Percentiles rank a stretch among this genome's conserved stretches.
These are phyloP conservation scores for Graphium colonna DNA, from an alignment of 2,888 invertebrate species.

Conservation along the genomic window DNA sequence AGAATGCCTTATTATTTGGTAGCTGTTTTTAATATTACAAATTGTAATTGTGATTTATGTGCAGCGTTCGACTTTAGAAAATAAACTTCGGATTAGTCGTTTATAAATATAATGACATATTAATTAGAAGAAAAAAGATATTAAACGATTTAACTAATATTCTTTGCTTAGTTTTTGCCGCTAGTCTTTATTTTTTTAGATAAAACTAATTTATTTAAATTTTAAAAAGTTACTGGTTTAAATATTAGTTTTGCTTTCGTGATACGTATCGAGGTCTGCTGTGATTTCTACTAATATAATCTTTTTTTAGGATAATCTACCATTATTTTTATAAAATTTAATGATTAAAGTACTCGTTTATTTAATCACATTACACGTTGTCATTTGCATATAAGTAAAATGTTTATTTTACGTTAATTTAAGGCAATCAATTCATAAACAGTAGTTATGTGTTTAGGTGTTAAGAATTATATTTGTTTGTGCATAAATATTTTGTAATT, in stretches of 20 bases:
- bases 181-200: constrained; percentile 44
- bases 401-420: neutral
- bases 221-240: constrained; percentile 8
- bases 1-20: too few species aligned
- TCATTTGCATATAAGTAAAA: constrained; percentile 1
- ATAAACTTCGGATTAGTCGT: constrained; percentile 15
- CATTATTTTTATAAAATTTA: constrained; percentile 42
- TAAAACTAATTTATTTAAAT: constrained; percentile 17
- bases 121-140: constrained; percentile 13
- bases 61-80: neutral
- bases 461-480: constrained; percentile 4
- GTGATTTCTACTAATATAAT: constrained; percentile 63
- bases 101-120: constrained; percentile 6
- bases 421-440: constrained; percentile 5
- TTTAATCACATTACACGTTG: neutral
- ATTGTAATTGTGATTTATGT: neutral
- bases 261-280: constrained; percentile 54
- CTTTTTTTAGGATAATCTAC: constrained; percentile 29
- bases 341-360: constrained; percentile 49
- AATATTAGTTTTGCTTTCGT: constrained; percentile 33
- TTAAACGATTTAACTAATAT: constrained; percentile 45
- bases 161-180: constrained; percentile 40
- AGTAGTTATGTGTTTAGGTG: constrained; percentile 8
- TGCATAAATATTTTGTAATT: constrained; percentile 21
- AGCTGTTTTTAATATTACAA: too few species aligned